Conservation (phyloP, 2,113 vertebrate genomes). For the Chiloscyllium plagiosum region DNA sequence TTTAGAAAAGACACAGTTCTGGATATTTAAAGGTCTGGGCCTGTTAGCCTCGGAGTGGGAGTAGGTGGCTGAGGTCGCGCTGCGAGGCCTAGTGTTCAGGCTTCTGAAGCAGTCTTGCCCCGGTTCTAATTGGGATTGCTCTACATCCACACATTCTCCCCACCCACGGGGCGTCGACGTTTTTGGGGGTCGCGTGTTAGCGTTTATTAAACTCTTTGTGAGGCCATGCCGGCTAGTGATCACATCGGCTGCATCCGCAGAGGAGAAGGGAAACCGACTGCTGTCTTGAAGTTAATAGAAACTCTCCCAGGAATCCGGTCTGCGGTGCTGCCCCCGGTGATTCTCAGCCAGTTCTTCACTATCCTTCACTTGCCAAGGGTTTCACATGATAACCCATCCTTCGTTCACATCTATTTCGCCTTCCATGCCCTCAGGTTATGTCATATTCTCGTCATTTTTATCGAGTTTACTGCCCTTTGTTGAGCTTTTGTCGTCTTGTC, state of each 20-base stretch:
- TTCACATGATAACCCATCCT: neutral
- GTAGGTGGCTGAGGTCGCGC: neutral
- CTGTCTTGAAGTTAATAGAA: neutral
- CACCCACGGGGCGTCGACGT: no score
- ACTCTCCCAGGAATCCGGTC: neutral
- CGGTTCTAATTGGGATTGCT: neutral
- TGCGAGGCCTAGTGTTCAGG: slow-evolving; percentile 9
- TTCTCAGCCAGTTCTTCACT: neutral
- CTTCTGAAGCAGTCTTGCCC: neutral
- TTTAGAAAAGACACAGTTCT: no score
- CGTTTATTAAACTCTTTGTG: no score
- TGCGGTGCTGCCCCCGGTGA: neutral
- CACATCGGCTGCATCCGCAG: no score
- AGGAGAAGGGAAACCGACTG: neutral
- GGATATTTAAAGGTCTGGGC: neutral
- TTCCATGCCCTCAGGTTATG: neutral
- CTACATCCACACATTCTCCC: no score
- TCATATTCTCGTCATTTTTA: neutral
- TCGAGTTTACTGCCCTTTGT: neutral
- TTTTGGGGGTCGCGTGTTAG: no score
- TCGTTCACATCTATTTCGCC: neutral
- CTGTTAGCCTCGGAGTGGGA: neutral
- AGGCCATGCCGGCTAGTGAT: no score
- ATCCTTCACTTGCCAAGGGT: neutral
- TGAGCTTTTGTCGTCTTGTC: neutral